A percentile compares a stretch with the other conserved stretches of the same genome.
Conservation (phyloP, 1,140 invertebrate species). For the Megalopta genalis region DNA sequence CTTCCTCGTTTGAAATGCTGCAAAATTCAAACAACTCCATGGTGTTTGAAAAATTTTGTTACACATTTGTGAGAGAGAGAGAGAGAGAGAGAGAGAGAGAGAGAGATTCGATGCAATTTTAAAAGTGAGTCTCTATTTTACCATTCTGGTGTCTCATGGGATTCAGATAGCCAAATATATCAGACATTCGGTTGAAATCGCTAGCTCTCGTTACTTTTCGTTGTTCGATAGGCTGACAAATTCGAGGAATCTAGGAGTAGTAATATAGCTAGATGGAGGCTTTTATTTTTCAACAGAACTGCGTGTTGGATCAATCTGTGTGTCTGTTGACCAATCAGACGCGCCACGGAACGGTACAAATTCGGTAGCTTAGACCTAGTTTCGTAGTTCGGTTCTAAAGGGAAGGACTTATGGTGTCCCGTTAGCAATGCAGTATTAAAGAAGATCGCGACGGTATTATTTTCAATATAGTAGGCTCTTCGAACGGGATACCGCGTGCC, state of each 20-base stretch:
- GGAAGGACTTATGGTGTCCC: background rate
- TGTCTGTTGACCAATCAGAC: too few species aligned
- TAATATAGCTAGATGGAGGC: background rate
- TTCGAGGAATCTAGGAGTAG: background rate
- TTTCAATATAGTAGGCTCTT: background rate
- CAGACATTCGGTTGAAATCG: too few species aligned
- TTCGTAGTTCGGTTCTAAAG: background rate
- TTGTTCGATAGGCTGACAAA: background rate
- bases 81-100: too few species aligned
- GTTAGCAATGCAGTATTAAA: background rate
- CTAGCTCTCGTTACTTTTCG: background rate
- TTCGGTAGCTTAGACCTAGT: background rate
- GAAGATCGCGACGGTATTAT: background rate
- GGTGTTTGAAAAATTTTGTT: too few species aligned
- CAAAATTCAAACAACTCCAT: too few species aligned
- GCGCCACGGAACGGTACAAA: conserved; percentile 19
- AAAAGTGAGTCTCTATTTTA: too few species aligned
- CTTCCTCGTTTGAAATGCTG: too few species aligned
- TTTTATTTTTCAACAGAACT: conserved; percentile 6
- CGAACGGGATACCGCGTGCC: conserved; percentile 6
- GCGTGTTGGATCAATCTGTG: background rate
- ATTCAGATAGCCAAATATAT: too few species aligned
- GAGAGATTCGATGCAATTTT: too few species aligned
- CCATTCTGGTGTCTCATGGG: too few species aligned
- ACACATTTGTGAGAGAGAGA: too few species aligned